Evolutionary conservation across 2,797 vertebrate species (phyloP), one percentile per base, ranked within the genome.

Genomic region (Sebastiscus albofasciatus): DNA sequence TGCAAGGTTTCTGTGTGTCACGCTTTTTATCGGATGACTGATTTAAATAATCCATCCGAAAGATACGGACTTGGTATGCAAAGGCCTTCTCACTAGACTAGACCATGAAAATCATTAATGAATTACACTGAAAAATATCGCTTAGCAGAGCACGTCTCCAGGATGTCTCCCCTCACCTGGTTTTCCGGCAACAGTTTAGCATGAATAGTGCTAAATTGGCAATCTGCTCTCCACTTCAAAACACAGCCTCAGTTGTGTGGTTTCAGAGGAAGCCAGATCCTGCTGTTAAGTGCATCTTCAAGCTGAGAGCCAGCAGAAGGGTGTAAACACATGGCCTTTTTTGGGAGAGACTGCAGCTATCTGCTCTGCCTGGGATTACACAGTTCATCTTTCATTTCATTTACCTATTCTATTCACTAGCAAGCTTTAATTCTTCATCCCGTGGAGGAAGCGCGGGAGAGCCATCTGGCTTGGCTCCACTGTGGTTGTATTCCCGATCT

Each of bases 391-490:
- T 83, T 90, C 75, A 78, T 86, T 80, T 84, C 24, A 61, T 89
- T 82, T 74, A 76, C 49, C 69, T 67, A 61, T 85, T 79, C 68
- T 75, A 72, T 75, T 84, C 77, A 77, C 77, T 8, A 55, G n/a
- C 31, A 54, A 69, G 62, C 80, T 75, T 79, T 77, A 77, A 76
- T 85, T 84, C 72, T 77, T 75, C 78, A 80, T 85, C 77, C 68
- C 55, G 18, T 16, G 56, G 75, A 85, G 84, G 84, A 88, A 87
- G 81, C 86, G 62, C 34, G 58, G 27, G 75, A 64, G 75, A 92
- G 82, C 81, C 90, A 90, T 90, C 86, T 92, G 89, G 90, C 59
- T 72, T 33, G 61, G 58, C 73, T 86, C 71, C 73, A 64, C 80
- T 72, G 83, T 78, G 75, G 68, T 84, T 59, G 79, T 76, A 66